These are phyloP conservation scores for Diabrotica virgifera DNA, from an alignment of 1,140 invertebrate genomes.

Conservation along the genomic window DNA sequence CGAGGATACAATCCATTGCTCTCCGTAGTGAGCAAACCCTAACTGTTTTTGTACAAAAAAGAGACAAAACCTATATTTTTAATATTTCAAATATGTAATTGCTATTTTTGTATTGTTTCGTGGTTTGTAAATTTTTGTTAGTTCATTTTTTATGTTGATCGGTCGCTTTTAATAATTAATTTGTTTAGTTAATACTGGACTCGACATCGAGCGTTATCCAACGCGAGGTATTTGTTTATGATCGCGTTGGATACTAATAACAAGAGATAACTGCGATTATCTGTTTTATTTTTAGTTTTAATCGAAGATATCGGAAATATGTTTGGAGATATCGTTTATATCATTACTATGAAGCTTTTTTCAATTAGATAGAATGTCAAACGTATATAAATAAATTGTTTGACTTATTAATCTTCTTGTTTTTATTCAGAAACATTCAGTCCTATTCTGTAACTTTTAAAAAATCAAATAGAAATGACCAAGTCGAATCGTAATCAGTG, in stretches of 20 bases:
- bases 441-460: too few species aligned
- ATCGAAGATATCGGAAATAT: conserved; percentile 34
- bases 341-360: conserved; percentile 27
- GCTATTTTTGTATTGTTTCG: conserved; percentile 21
- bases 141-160: not conserved
- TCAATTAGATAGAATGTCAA: conserved; percentile 20
- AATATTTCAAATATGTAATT: conserved; percentile 12
- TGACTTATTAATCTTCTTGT: not conserved
- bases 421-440: not conserved
- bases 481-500: too few species aligned
- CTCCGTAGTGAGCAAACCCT: too few species aligned
- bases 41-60: conserved; percentile 11
- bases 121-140: conserved; percentile 9
- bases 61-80: conserved; percentile 15
- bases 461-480: too few species aligned
- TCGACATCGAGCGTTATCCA: not conserved
- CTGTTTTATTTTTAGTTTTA: conserved; percentile 26
- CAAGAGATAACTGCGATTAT: not conserved
- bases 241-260: conserved; percentile 5
- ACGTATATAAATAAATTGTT: conserved; percentile 20
- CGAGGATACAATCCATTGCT: too few species aligned
- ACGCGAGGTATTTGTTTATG: conserved; percentile 12
- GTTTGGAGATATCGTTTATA: conserved; percentile 32
- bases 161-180: conserved; percentile 1
- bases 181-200: not conserved